Percentiles rank a stretch among this genome's conserved stretches.
Evolutionary conservation across 2,888 invertebrate species (phyloP).

Genomic region (Thereva nobilitata): DNA sequence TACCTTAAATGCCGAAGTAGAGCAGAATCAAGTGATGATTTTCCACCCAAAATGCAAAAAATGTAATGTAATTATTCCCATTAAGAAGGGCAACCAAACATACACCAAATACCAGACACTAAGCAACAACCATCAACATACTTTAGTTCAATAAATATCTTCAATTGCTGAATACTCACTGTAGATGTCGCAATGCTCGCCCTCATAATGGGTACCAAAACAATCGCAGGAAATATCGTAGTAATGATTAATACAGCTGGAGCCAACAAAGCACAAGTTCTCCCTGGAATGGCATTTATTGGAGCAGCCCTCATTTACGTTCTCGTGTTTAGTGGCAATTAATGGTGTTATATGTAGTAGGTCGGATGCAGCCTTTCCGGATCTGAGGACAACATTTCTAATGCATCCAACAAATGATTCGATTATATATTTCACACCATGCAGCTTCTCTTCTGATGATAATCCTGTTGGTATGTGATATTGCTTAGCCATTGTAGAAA

Average conservation of each 20-base stretch:
- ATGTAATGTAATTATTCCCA: too few relatives aligned
- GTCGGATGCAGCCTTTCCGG: constrained; percentile 84
- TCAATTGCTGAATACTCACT: constrained; percentile 64
- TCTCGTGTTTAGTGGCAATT: constrained; percentile 85
- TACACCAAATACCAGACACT: too few relatives aligned
- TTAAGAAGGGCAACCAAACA: too few relatives aligned
- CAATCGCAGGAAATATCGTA: constrained; percentile 89
- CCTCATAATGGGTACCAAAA: constrained; percentile 89
- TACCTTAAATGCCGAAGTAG: too few relatives aligned
- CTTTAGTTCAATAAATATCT: constrained; percentile 26
- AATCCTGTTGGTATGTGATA: constrained; percentile 63
- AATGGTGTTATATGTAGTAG: constrained; percentile 79
- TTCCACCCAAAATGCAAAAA: too few relatives aligned
- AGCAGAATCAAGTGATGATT: too few relatives aligned
- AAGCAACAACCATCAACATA: too few relatives aligned
- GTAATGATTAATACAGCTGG: constrained; percentile 89
- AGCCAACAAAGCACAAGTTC: constrained; percentile 85
- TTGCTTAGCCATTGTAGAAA: constrained; percentile 7
- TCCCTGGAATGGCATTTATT: constrained; percentile 80
- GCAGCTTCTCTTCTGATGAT: constrained; percentile 84
- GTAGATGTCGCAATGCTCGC: constrained; percentile 87
- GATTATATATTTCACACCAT: constrained; percentile 89
- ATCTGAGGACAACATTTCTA: constrained; percentile 81
- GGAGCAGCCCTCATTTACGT: constrained; percentile 86
- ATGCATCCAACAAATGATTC: constrained; percentile 93